These are phyloP conservation scores for Plagiodera versicolora DNA, from an alignment of 2,888 invertebrate species.

Conservation along the genomic window DNA sequence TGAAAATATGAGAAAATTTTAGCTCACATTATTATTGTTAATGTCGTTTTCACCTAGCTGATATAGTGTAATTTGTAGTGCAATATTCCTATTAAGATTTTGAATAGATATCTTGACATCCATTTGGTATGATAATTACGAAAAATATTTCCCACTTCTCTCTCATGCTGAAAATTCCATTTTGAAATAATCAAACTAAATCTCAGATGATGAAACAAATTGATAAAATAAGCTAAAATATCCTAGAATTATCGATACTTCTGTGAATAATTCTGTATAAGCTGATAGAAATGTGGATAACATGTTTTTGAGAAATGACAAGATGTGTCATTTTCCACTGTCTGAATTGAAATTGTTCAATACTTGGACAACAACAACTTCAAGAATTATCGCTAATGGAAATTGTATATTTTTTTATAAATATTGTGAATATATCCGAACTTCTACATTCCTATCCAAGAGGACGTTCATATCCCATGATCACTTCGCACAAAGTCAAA, in stretches of 20 bases:
- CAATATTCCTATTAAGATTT: conserved; percentile 28
- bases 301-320: no score
- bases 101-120: not conserved
- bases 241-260: no score
- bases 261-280: no score
- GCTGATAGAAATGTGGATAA: no score
- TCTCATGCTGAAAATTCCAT: not conserved
- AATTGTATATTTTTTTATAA: conserved; percentile 50
- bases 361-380: not conserved
- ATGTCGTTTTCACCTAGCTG: conserved; percentile 8
- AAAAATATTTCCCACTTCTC: not conserved
- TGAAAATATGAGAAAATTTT: not conserved
- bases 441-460: conserved; percentile 47
- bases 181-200: not conserved
- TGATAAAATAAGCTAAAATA: no score
- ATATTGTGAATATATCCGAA: conserved; percentile 48
- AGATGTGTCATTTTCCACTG: no score
- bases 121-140: not conserved
- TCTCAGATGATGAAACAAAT: no score
- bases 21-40: not conserved
- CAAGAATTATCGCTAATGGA: conserved; percentile 15
- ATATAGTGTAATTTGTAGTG: conserved; percentile 20
- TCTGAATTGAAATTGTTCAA: not conserved
- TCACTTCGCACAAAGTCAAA: conserved; percentile 38
- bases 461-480: conserved; percentile 31